Conservation (phyloP, 2,797 vertebrate genomes). For the Sebastes taczanowskii region DNA sequence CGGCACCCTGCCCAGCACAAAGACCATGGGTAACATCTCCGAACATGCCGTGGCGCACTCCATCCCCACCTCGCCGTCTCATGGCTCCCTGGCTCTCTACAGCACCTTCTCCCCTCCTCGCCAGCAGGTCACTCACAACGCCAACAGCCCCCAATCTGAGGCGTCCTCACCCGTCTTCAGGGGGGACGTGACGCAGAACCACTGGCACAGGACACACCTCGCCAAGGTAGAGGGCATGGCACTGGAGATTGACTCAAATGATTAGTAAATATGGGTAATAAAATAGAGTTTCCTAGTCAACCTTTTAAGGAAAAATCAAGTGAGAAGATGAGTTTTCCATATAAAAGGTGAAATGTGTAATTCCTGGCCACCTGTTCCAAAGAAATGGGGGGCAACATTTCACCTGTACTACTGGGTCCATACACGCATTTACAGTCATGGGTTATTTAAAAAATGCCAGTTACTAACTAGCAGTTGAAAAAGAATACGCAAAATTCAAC, state of each 20-base stretch:
- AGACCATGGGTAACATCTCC: constrained; percentile 88
- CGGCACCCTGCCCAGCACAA: constrained; percentile 86
- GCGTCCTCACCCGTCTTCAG: constrained; percentile 87
- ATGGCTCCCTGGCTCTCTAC: constrained; percentile 87
- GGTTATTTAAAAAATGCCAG: not conserved
- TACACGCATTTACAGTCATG: not conserved
- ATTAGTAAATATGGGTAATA: not conserved
- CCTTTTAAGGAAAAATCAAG: not conserved
- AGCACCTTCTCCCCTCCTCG: constrained; percentile 87
- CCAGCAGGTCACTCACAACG: constrained; percentile 64
- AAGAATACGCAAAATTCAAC: not conserved
- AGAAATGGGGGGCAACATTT: not conserved
- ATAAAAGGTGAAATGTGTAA: not conserved
- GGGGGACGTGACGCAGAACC: constrained; percentile 88
- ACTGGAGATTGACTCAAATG: not conserved
- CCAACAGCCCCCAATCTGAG: constrained; percentile 78
- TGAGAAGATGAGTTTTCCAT: not conserved
- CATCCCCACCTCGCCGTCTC: constrained; percentile 92
- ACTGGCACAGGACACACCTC: constrained; percentile 80
- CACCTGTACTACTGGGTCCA: not conserved
- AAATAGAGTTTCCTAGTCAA: not conserved
- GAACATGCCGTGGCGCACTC: constrained; percentile 84
- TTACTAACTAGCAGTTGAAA: not conserved
- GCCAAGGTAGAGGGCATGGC: constrained; percentile 51
- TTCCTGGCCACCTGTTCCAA: not conserved